A percentile compares a stretch with the other conserved stretches of the same genome.
These are phyloP conservation scores for Cydia splendana DNA, from an alignment of 1,140 invertebrate species.

Conservation along the genomic window DNA sequence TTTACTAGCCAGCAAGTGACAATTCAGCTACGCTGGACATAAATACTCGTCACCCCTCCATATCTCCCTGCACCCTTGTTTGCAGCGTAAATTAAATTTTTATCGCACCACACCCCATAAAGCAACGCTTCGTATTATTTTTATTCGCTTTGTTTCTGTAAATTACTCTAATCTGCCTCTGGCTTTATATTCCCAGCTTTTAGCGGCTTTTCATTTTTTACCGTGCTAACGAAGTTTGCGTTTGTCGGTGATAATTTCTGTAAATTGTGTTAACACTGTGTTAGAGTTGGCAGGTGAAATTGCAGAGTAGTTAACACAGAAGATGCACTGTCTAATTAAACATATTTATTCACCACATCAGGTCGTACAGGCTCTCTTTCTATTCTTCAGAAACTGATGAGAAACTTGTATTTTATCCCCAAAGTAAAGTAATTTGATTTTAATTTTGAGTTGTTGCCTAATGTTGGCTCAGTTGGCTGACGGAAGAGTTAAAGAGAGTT, in stretches of 20 bases:
- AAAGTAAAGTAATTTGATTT: too few relatives aligned
- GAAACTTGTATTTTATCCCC: too few relatives aligned
- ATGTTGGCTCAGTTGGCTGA: too few relatives aligned
- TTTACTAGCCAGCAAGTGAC: background rate
- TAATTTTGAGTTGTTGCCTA: too few relatives aligned
- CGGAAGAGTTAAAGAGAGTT: too few relatives aligned
- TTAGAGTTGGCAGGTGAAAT: background rate
- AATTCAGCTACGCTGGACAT: background rate
- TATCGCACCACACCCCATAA: constrained; percentile 36
- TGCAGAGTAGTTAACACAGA: background rate
- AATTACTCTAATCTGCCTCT: constrained; percentile 28
- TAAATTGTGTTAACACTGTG: background rate
- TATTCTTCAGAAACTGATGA: too few relatives aligned
- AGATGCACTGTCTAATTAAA: background rate
- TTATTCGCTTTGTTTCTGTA: constrained; percentile 37
- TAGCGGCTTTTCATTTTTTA: constrained; percentile 3
- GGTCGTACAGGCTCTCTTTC: too few relatives aligned
- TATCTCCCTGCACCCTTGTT: constrained; percentile 27
- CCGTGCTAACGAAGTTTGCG: constrained; percentile 2
- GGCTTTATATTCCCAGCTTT: constrained; percentile 17
- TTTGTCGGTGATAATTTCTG: constrained; percentile 22
- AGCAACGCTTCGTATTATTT: constrained; percentile 36
- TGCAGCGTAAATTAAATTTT: constrained; percentile 37
- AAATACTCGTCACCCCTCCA: constrained; percentile 1
- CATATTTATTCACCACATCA: too few relatives aligned